Evolutionary conservation across 2,888 invertebrate genomes (phyloP), one percentile per base, ranked within the genome.

Genomic region (Hedya salicella): DNA sequence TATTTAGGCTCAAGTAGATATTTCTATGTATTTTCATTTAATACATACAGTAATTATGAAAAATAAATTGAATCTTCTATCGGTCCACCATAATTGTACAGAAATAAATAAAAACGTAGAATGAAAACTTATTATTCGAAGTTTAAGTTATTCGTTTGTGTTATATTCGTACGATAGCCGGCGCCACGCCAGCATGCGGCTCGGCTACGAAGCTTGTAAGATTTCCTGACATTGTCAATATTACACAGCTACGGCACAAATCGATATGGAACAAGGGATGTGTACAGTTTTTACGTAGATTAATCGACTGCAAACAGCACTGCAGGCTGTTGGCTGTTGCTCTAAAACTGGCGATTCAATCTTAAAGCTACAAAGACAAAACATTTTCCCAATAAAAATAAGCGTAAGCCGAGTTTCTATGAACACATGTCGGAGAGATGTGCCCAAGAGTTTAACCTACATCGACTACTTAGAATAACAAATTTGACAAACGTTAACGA

Each of bases 381-480:
- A 61, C 32, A 61, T 48, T 53, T 52, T 25, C 53, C 53, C 17
- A 32, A 56, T 48, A 54, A 40, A 63, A 40, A 16, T 32, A 54
- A 42, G 49, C 39, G 49, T 39, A 3, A 25, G 30, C 53, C 36
- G 50, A 30, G 17, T 53, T 48, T 60, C 54, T 59, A 56, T 52
- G 54, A 49, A 36, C 36, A 53, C 46, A 48, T 42, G 40, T 30
- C 46, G 32, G 44, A 14, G 40, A 14, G 19, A 36, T 11, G 52
- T 39, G 53, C 21, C 64, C 13, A 14, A 48, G 30, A 54, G 53
- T 66, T 54, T 54, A 61, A 61, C 66, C 54, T 61, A 61, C 61
- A 54, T 61, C 8, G 40, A 49, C 48, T 54, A 66, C 52, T 54
- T 61, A 54, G 66, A 60, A 66, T 61, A 66, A 66, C 49, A 66